Evolutionary conservation across 2,113 vertebrate genomes (phyloP).

Genomic region (Carollia perspicillata): DNA sequence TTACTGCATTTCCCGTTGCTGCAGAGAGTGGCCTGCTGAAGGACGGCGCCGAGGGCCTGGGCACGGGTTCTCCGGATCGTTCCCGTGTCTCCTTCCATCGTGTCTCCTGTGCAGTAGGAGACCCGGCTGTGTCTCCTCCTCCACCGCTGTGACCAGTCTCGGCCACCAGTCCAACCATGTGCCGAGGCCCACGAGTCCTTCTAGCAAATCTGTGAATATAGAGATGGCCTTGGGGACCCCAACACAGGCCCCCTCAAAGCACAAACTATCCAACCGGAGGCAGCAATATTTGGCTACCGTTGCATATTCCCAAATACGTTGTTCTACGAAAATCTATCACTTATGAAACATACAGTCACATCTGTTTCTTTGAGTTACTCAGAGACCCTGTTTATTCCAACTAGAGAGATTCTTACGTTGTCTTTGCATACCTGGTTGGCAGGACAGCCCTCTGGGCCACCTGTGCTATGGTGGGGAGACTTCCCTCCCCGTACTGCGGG

Average conservation of each 20-base stretch:
- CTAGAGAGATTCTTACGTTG: not conserved
- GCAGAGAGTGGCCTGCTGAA: not conserved
- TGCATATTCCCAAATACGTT: not conserved
- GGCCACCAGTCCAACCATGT: not conserved
- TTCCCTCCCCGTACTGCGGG: not conserved
- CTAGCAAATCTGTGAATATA: not conserved
- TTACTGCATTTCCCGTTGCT: not conserved
- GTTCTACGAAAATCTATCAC: not conserved
- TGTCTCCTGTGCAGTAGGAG: no score
- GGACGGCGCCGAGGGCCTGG: not conserved
- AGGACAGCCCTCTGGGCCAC: not conserved
- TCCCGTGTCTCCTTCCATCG: not conserved
- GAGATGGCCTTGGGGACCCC: not conserved
- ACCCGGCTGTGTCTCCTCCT: not conserved
- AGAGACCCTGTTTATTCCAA: not conserved
- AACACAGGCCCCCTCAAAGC: not conserved
- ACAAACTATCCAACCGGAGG: not conserved
- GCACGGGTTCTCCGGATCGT: not conserved
- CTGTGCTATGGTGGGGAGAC: rapidly evolving
- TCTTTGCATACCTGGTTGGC: not conserved
- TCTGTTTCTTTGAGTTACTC: conserved; percentile 22
- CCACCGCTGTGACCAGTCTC: not conserved
- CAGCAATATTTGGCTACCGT: not conserved
- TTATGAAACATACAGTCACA: not conserved
- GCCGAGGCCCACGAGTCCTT: not conserved